Evolutionary conservation across 1,140 invertebrate species (phyloP).

Genomic region (Pteromalus puparum): DNA sequence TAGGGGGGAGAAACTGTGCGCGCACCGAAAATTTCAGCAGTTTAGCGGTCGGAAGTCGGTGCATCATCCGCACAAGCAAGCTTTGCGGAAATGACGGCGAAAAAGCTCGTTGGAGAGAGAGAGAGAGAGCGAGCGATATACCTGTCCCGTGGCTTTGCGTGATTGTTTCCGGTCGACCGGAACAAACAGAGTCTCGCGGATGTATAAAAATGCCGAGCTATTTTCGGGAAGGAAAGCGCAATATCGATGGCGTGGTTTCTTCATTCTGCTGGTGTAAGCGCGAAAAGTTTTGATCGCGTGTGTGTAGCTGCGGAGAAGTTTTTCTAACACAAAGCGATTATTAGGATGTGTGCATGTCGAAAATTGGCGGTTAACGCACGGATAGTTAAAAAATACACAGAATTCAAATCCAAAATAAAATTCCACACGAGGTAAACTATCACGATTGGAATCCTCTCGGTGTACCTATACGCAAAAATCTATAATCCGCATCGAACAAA

Average conservation of each 20-base stretch:
- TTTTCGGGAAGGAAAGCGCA: not conserved
- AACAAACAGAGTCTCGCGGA: conserved; percentile 45
- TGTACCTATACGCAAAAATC: too few species aligned
- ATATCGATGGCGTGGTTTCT: not conserved
- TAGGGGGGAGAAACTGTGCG: not conserved
- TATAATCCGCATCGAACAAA: not conserved
- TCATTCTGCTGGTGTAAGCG: not conserved
- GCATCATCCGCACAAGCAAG: conserved; percentile 22
- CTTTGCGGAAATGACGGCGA: conserved; percentile 36
- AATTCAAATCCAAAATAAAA: not conserved
- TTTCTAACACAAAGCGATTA: too few species aligned
- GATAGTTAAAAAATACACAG: too few species aligned
- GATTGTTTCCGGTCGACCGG: conserved; percentile 41
- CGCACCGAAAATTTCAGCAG: conserved; percentile 43
- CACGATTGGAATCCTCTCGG: too few species aligned
- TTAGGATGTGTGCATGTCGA: too few species aligned
- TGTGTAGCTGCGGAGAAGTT: too few species aligned
- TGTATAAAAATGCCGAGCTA: not conserved
- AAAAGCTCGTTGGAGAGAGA: conserved; percentile 13
- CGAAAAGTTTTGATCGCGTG: not conserved
- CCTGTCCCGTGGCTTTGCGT: conserved; percentile 4
- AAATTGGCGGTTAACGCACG: too few species aligned
- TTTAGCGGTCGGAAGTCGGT: conserved; percentile 42
- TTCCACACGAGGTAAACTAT: too few species aligned
- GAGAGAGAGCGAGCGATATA: conserved; percentile 10